Evolutionary conservation across 2,888 invertebrate species (phyloP).

Genomic region (Polydrusus pterygomalis): DNA sequence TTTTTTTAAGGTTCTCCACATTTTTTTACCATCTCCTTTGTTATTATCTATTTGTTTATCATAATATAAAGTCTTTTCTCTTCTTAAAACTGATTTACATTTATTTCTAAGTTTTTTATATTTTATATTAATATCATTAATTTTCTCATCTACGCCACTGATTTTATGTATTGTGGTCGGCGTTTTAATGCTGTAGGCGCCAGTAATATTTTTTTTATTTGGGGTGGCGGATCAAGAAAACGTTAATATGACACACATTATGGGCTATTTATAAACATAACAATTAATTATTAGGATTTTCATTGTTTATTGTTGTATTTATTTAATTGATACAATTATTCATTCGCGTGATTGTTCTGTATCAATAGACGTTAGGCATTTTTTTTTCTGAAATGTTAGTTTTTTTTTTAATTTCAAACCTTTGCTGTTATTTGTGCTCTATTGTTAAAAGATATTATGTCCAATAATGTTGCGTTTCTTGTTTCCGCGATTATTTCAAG

Average conservation of each 20-base stretch:
- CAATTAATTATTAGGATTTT: conserved; percentile 3
- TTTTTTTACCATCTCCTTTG: too few relatives aligned
- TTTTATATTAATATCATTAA: not conserved
- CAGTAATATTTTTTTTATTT: conserved; percentile 22
- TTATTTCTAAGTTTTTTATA: too few relatives aligned
- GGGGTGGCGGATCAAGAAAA: conserved; percentile 24
- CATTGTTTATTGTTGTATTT: conserved; percentile 10
- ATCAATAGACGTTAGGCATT: not conserved
- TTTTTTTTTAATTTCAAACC: too few relatives aligned
- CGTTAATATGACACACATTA: conserved; percentile 30
- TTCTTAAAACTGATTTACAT: too few relatives aligned
- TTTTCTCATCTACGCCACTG: conserved; percentile 1
- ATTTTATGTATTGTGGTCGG: conserved; percentile 1
- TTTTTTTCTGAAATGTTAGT: not conserved
- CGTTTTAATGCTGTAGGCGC: conserved; percentile 23
- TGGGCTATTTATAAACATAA: not conserved
- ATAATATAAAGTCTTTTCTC: too few relatives aligned
- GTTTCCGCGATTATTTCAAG: too few relatives aligned
- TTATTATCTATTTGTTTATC: too few relatives aligned
- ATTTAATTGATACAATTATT: conserved; percentile 2
- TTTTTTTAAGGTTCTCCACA: too few relatives aligned
- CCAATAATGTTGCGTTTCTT: too few relatives aligned
- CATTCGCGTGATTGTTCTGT: not conserved
- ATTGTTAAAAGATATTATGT: too few relatives aligned
- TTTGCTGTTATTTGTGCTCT: too few relatives aligned